Percentiles rank a stretch among this genome's conserved stretches.
These are phyloP conservation scores for Oreortyx pictus DNA, from an alignment of 2,797 vertebrate species.

Conservation along the genomic window DNA sequence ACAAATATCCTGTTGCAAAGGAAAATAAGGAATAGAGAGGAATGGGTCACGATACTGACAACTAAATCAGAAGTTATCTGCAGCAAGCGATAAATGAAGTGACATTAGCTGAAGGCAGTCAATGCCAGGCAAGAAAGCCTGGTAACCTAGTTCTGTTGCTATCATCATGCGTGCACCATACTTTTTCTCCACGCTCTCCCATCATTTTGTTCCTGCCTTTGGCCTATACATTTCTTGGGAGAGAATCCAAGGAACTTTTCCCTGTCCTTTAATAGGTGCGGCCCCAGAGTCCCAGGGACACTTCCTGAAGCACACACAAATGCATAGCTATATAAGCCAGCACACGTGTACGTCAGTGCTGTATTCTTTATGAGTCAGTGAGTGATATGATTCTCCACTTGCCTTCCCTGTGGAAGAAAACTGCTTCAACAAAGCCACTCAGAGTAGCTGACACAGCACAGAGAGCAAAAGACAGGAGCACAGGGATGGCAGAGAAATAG, in stretches of 20 bases:
- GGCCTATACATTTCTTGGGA: neutral
- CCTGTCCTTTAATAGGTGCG: neutral
- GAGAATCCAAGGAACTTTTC: neutral
- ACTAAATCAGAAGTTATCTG: slow-evolving; percentile 3
- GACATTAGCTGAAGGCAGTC: slow-evolving; percentile 37
- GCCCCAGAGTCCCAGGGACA: neutral
- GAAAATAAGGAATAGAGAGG: neutral
- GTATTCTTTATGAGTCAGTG: rapidly evolving
- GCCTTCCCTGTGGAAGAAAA: neutral
- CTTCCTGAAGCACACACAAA: neutral
- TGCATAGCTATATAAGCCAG: neutral
- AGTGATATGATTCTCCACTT: neutral
- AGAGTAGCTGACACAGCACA: neutral
- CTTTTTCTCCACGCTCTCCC: neutral
- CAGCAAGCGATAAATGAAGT: slow-evolving; percentile 13
- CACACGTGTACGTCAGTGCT: rapidly evolving
- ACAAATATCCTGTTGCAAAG: neutral
- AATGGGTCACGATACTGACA: slow-evolving; percentile 18
- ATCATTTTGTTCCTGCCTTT: neutral
- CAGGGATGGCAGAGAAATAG: neutral
- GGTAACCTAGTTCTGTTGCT: neutral
- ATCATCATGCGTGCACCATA: neutral
- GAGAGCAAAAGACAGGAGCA: neutral
- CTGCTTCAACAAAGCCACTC: neutral
- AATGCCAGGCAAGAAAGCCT: neutral